Base-by-base conservation (phyloP, 2,113 vertebrate genomes). In the Ophthalmolycus amberensis region DNA sequence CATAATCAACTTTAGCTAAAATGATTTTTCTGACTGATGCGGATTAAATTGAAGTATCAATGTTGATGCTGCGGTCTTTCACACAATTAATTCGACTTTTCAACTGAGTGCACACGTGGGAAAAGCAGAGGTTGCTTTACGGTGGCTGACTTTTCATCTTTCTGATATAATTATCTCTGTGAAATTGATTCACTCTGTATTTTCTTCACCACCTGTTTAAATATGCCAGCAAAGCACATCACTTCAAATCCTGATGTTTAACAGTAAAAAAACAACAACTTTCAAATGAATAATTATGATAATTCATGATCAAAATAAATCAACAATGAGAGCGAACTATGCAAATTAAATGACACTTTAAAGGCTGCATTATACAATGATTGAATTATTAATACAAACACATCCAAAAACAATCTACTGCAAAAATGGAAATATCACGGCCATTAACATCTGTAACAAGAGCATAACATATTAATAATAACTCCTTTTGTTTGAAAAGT, bases 41-140 rank as follows among this genome's bases (percentile, higher is more conserved):
- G 66, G 74, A 85, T 80, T 64, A 12, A 80, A 70, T 77, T 75
- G 34, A 70, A 66, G 29, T 71, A 82, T 77, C 58, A 73, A 10
- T 77, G 71, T 70, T 69, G 8, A 79, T 74, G 29, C 37, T 20
- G 59, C 73, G 6, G 40, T 38, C 37, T 85, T 88, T 79, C 65
- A 75, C 64, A 71, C 34, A 80, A 78, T 86, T 85, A 85, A 89
- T 88, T 62, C 75, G 58, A 79, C 59, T 72, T 88, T 79, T 82
- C 58, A 56, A 40, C 25, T 67, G 63, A 78, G 70, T 65, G 80
- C 69, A 48, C 63, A 56, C 2, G 32, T 59, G 71, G 27, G 50
- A 20, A 67, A 22, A 60, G 67, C 29, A 64, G 25, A 32, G 14
- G 75, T 27, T 50, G 65, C 68, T 77, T 77, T 46, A 80, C 12